Evolutionary conservation across 2,888 invertebrate genomes (phyloP).

Genomic region (Prosopocoilus inquinatus): DNA sequence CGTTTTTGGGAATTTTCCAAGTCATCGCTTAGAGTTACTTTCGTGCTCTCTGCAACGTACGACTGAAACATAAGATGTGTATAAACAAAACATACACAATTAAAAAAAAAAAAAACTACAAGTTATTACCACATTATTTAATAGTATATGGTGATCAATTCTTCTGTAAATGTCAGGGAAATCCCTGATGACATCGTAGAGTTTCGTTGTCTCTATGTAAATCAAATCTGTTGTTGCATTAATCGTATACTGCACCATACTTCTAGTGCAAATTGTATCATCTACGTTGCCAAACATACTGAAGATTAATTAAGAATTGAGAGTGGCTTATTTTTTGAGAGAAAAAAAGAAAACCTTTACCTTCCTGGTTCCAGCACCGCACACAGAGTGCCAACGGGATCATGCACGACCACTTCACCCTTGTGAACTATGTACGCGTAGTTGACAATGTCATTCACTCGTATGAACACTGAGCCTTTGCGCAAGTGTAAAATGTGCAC

Average conservation of each 20-base stretch:
- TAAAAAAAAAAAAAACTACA: background rate
- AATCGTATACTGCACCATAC: conserved; percentile 10
- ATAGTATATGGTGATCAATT: conserved; percentile 17
- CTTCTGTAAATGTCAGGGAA: conserved; percentile 12
- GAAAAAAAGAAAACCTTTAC: background rate
- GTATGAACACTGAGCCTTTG: conserved; percentile 21
- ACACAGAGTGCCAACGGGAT: conserved; percentile 25
- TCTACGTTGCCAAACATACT: conserved; percentile 19
- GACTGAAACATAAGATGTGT: background rate
- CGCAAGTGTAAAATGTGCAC: conserved; percentile 26
- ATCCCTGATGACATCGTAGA: conserved; percentile 2
- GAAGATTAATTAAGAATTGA: background rate
- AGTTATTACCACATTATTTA: conserved; percentile 21
- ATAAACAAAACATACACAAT: background rate
- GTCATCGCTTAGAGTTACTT: no score
- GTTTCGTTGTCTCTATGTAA: background rate
- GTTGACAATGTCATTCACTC: conserved; percentile 30
- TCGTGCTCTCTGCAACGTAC: background rate
- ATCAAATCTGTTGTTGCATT: conserved; percentile 10
- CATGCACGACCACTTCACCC: conserved; percentile 27
- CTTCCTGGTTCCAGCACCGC: conserved; percentile 23
- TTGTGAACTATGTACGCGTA: conserved; percentile 31
- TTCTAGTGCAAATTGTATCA: conserved; percentile 8
- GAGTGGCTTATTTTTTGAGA: background rate
- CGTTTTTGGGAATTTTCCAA: no score